A percentile compares a stretch with the other conserved stretches of the same genome.
Evolutionary conservation across 2,888 invertebrate genomes (phyloP).

Genomic region (Liopterus haemorrhoidalis): DNA sequence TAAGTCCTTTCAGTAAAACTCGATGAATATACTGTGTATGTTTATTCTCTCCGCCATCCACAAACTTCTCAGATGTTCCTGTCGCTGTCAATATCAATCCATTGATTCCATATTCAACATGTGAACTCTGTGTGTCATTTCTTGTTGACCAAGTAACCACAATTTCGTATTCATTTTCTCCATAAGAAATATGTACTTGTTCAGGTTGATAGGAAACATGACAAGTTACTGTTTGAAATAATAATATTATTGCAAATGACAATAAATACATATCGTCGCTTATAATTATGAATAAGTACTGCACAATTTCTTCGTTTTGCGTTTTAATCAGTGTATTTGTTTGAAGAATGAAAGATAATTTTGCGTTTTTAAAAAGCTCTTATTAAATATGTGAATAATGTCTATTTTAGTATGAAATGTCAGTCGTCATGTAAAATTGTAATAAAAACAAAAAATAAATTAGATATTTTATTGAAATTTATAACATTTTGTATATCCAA

Average conservation of each 20-base stretch:
- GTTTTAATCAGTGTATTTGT: too few species aligned
- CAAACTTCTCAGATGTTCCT: conserved; percentile 59
- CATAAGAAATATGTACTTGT: conserved; percentile 62
- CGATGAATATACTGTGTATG: conserved; percentile 72
- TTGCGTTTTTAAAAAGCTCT: too few species aligned
- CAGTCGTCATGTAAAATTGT: too few species aligned
- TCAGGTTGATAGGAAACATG: conserved; percentile 55
- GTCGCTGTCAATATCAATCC: conserved; percentile 51
- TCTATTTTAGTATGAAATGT: too few species aligned
- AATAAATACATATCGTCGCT: too few species aligned
- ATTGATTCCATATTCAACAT: conserved; percentile 68
- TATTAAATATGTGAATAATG: too few species aligned
- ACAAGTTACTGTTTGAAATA: conserved; percentile 29
- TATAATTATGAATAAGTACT: too few species aligned
- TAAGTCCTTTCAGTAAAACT: conserved; percentile 57
- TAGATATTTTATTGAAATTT: too few species aligned
- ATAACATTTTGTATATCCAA: too few species aligned
- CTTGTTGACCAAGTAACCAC: conserved; percentile 80
- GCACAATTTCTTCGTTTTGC: too few species aligned
- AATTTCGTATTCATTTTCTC: conserved; percentile 61
- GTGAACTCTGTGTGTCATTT: conserved; percentile 58
- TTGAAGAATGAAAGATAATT: too few species aligned
- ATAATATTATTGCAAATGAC: conserved; percentile 22
- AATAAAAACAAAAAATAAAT: too few species aligned
- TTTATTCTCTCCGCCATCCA: conserved; percentile 64